Evolutionary conservation across 2,113 vertebrate species (phyloP), one percentile per base, ranked within the genome.

Genomic region (Plectropomus leopardus): DNA sequence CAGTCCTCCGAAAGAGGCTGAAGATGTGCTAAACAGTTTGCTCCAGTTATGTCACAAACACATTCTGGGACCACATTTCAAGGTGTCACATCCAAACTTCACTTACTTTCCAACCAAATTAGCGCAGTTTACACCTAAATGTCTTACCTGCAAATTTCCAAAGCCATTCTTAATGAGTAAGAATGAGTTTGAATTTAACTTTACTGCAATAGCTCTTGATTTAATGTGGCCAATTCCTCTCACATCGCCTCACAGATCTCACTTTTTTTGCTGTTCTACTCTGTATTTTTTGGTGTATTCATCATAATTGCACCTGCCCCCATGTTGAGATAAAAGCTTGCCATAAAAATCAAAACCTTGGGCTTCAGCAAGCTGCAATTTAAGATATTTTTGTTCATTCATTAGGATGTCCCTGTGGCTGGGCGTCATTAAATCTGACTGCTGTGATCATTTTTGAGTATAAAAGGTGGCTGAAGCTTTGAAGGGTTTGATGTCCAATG

Each of bases 401-500:
- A 50, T 81, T 57, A 26, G 26, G 66, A 26, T 53, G 5, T 58
- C n/a, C 30, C 47, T 58, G 23, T 11, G 10, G 40, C 32, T 19
- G 53, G 34, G 34, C 44, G 14, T 83, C 24, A 61, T 85, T 75
- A 68, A 72, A n/a, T 17, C 14, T 36, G 34, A 76, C 68, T 48
- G 65, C 75, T 83, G 68, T 58, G 65, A 80, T 86, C 14, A 60
- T 57, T 55, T 60, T 11, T 28, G 24, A 74, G 53, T 63, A 57
- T 55, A 50, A 77, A 76, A 78, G 6, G 10, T 61, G 45, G 77
- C 24, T 76, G 36, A 28, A 58, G 64, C 53, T 28, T 28, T 80
- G 24, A 57, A 72, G 7, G n/a, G 28, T 83, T 68, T 66, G 26
- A 72, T 73, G 59, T 72, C 51, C 26, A 74, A 14, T 55, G 21